Evolutionary conservation across 2,888 invertebrate species (phyloP).

Genomic region (Troides helena): DNA sequence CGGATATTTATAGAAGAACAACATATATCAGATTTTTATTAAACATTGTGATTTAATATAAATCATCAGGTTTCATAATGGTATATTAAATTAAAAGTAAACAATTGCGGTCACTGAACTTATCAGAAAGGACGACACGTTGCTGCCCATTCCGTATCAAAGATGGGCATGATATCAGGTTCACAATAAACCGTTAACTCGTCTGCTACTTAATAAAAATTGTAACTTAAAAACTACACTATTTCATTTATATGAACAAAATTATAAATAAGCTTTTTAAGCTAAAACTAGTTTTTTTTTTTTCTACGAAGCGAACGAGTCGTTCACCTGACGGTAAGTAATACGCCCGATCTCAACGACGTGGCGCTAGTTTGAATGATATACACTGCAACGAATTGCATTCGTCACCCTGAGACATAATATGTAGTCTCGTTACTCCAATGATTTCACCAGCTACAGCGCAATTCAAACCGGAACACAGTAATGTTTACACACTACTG

Average conservation of each 20-base stretch:
- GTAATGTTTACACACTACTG: too few species aligned
- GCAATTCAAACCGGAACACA: too few species aligned
- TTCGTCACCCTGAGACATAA: too few species aligned
- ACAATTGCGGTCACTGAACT: conserved; percentile 12
- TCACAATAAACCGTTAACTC: conserved; percentile 18
- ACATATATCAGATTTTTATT: not conserved
- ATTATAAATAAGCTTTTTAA: not conserved
- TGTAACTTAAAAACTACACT: not conserved
- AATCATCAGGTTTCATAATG: not conserved
- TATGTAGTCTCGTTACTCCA: too few species aligned
- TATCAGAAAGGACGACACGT: conserved; percentile 14
- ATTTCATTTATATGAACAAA: not conserved
- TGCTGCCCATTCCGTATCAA: conserved; percentile 8
- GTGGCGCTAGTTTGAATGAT: too few species aligned
- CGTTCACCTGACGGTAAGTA: too few species aligned
- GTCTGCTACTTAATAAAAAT: not conserved
- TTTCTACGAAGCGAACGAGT: too few species aligned
- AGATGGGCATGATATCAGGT: conserved; percentile 8
- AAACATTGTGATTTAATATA: too few species aligned
- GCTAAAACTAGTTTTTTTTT: too few species aligned
- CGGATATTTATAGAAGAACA: not conserved
- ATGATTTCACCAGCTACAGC: too few species aligned
- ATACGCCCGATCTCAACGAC: too few species aligned
- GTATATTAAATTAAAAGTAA: not conserved
- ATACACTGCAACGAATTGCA: too few species aligned